Percentiles rank a stretch among this genome's conserved stretches.
phyloP scores from a whole-genome alignment of 2,113 vertebrate species.

The Telmatochromis brachygnathus region DNA sequence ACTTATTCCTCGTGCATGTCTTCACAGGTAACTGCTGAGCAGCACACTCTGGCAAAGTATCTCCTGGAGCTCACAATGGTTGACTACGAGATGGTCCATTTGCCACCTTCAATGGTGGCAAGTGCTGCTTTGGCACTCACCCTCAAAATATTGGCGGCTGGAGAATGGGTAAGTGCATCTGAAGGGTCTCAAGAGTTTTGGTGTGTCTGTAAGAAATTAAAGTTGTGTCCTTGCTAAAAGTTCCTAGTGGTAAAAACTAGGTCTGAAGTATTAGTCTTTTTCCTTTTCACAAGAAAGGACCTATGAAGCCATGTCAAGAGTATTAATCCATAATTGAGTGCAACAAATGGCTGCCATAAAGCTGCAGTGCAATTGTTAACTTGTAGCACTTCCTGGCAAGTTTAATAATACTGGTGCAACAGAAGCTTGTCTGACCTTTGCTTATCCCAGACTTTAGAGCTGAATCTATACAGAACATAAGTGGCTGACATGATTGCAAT shows the following conservation, averaged over 20 bases:
- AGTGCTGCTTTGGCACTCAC: conserved; percentile 78
- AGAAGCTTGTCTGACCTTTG: background rate
- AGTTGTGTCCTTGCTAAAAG: background rate
- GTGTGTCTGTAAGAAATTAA: background rate
- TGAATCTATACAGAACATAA: background rate
- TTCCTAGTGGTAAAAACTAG: background rate
- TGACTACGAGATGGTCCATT: conserved; percentile 83
- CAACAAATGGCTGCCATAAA: background rate
- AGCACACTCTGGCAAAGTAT: conserved; percentile 79
- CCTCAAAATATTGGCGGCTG: conserved; percentile 71
- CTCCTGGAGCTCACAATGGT: conserved; percentile 81
- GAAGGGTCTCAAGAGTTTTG: background rate
- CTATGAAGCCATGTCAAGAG: background rate
- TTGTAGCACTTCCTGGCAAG: background rate
- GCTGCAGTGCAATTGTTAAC: background rate
- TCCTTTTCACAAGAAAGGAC: background rate
- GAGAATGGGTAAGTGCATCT: conserved; percentile 73
- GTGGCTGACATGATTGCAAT: background rate
- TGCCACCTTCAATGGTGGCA: conserved; percentile 77
- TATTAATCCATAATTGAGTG: background rate
- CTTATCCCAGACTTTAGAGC: background rate
- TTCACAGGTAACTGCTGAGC: conserved; percentile 72
- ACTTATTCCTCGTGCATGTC: background rate
- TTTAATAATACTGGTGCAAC: background rate
- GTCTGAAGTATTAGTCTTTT: background rate